Conservation (phyloP, 2,888 invertebrate genomes). For the Notodonta ziczac region DNA sequence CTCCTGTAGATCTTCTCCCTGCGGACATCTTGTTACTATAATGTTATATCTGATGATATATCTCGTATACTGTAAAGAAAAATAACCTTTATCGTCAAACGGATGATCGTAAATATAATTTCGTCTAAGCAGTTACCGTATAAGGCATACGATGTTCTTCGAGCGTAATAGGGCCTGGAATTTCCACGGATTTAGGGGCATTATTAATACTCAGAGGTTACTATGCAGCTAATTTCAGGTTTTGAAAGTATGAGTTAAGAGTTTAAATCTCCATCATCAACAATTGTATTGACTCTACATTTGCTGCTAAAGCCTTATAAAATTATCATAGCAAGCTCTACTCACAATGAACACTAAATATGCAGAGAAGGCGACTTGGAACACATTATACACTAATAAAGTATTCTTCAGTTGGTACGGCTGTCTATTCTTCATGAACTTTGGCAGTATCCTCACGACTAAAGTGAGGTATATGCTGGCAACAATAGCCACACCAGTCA, state of each 20-base stretch:
- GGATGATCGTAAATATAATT: neutral
- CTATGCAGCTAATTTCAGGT: too few species aligned
- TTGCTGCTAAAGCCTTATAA: constrained; percentile 3
- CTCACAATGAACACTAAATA: constrained; percentile 86
- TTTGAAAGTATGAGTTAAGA: too few species aligned
- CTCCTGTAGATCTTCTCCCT: constrained; percentile 56
- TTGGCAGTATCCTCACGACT: constrained; percentile 88
- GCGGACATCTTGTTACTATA: constrained; percentile 68
- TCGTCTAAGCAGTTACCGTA: neutral
- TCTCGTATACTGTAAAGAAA: constrained; percentile 56
- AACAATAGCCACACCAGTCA: constrained; percentile 47
- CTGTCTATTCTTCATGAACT: constrained; percentile 86
- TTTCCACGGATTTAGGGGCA: too few species aligned
- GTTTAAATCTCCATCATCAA: neutral
- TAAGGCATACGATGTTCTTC: too few species aligned
- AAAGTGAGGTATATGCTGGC: constrained; percentile 88
- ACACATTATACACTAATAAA: constrained; percentile 87
- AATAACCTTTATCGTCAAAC: neutral
- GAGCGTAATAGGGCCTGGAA: too few species aligned
- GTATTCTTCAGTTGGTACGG: constrained; percentile 86
- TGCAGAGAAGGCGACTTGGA: constrained; percentile 87
- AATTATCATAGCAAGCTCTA: constrained; percentile 26
- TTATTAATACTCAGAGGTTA: too few species aligned
- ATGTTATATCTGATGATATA: constrained; percentile 71
- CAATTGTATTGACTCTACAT: neutral